phyloP scores from a whole-genome alignment of 1,140 invertebrate genomes.

The Helicoverpa armigera region DNA sequence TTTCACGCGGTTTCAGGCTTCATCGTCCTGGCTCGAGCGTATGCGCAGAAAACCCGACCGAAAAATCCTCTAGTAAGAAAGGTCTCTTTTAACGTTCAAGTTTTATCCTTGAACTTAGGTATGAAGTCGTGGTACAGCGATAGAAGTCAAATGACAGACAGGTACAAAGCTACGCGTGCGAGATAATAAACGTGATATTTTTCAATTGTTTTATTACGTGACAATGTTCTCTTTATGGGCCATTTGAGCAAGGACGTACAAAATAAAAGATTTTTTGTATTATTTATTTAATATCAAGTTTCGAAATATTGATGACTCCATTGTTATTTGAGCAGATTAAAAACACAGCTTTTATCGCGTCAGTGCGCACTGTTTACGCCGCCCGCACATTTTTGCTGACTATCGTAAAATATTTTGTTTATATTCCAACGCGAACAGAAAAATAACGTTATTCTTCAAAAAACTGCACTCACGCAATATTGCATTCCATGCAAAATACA shows the following conservation, averaged over 20 bases:
- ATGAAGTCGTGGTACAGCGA: neutral
- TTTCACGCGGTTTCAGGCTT: no score
- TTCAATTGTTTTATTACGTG: neutral
- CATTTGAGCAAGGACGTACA: neutral
- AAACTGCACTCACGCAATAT: constrained; percentile 1
- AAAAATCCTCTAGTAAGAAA: no score
- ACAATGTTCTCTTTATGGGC: neutral
- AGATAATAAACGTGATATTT: neutral
- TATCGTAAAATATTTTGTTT: neutral
- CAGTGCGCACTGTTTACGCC: no score
- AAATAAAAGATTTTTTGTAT: neutral
- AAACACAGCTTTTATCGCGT: no score
- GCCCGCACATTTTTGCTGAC: neutral
- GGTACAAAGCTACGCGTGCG: neutral
- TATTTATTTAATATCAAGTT: neutral
- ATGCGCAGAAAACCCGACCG: no score
- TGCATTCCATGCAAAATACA: constrained; percentile 8
- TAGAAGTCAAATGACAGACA: neutral
- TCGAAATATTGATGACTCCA: no score
- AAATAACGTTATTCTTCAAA: neutral
- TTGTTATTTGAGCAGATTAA: no score
- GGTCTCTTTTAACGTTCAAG: no score
- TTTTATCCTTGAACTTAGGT: neutral
- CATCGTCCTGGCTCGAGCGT: no score
- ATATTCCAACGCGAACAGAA: neutral